Evolutionary conservation across 1,140 invertebrate genomes (phyloP), one percentile per base, ranked within the genome.

Genomic region (Branchinecta lynchi): DNA sequence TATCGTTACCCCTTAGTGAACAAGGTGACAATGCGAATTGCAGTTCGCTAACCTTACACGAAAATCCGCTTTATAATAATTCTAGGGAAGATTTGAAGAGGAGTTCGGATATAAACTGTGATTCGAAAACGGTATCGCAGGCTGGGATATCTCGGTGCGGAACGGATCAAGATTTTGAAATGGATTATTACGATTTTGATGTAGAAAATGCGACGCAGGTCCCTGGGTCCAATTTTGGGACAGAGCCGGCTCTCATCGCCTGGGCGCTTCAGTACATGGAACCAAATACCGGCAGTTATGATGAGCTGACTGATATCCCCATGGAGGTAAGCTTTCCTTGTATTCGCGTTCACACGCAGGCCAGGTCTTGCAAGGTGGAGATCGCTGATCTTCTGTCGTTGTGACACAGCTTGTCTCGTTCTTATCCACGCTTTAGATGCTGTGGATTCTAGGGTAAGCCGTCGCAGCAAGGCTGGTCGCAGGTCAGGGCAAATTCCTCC

Each of bases 161-260:
- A 17, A 66, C 65, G 7, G 70, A 70, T 45, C 20, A 43, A 10
- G 70, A 70, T 20, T 44, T 70, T 51, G 70, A 70, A 46, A 43
- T 70, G 43, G 70, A 70, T 68, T 70, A 70, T 20, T 70, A 70
- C 66, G 70, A 70, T 44, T 70, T 70, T 21, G 66, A 70, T 9
- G 65, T 70, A 12, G 43, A 70, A 20, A 70, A 70, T 21, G 43
- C 70, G 10, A 32, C 51, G 20, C 51, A 70, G 32, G 70, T 45
- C 17, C 70, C 70, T n/a, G 70, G 66, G n/a, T 70, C 70, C 0
- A 32, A 66, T 12, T 68, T 70, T n/a, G 68, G 51, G 17, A 60
- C 51, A 60, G 51, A 60, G 17, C 51, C 51, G 12, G 51, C 51
- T 60, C 51, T 60, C 51, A 60, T 60, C 3, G 51, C 51, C 51